Base-by-base conservation (phyloP, 2,888 invertebrate species). In the Drosophila demipolita region DNA sequence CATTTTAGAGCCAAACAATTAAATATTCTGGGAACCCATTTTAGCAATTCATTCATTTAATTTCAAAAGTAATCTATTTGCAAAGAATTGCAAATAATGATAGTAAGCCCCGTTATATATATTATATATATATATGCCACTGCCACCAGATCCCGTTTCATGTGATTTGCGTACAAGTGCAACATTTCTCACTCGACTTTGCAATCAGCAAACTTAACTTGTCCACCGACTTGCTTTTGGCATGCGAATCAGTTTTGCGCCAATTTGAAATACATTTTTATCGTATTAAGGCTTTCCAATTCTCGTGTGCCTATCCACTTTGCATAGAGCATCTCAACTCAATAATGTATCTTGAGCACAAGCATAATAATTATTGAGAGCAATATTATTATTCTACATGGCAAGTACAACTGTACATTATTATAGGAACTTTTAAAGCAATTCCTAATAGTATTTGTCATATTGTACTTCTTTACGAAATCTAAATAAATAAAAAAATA, bases 151-250 rank as follows among this genome's bases (percentile, higher is more conserved):
- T 55, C 20, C 40, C 35, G 59, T 42, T 67, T 54, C 23, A 49
- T 20, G 59, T 62, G 59, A 54, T 69, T 78, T 69, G 74, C 78
- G 74, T 78, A 52, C 49, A 50, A 68, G 74, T 66, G 74, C 69
- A 58, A 50, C 73, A 73, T 78, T 74, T 74, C 74, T 63, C 53
- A 69, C 59, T 74, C 40, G 62, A 73, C 73, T 73, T 65, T 68
- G 77, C 49, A 20, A 20, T 49, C 54, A 45, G 26, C 55, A 61
- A 70, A 55, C 66, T 62, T 26, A 38, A 62, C 55, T 52, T 55
- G 45, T 36, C 32, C 66, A 61, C 53, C 70, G 71, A 58, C 60
- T 70, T 23, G 23, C 23, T 66, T 66, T 73, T 77, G 65, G 69
- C 74, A 66, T 57, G 54, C 65, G 59, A 49, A 55, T 52, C 40